Evolutionary conservation across 1,140 invertebrate species (phyloP).

Genomic region (Mamestra configurata): DNA sequence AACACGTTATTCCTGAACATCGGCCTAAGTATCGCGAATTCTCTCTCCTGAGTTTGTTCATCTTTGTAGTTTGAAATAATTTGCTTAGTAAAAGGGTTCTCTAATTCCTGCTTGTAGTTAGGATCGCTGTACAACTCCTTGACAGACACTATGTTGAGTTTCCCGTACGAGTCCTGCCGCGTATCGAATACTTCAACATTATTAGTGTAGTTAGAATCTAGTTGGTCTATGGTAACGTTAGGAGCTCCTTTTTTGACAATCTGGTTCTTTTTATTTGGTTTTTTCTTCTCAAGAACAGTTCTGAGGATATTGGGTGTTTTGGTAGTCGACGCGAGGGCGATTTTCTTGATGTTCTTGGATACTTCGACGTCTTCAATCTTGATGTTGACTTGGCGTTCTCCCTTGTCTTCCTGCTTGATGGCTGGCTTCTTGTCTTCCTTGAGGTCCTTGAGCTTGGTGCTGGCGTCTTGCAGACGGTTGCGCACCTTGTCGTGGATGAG

Average conservation of each 20-base stretch:
- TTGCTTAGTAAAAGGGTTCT: slow-evolving; percentile 10
- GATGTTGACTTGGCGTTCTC: background rate
- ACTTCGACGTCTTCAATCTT: slow-evolving; percentile 40
- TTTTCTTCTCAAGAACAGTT: slow-evolving; percentile 67
- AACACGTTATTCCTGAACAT: slow-evolving; percentile 59
- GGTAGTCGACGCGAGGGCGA: slow-evolving; percentile 55
- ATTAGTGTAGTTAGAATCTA: slow-evolving; percentile 62
- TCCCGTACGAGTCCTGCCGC: slow-evolving; percentile 56
- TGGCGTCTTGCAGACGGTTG: slow-evolving; percentile 59
- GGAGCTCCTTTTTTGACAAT: slow-evolving; percentile 69
- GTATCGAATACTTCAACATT: slow-evolving; percentile 67
- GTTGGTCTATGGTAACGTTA: slow-evolving; percentile 73
- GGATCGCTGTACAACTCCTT: slow-evolving; percentile 60
- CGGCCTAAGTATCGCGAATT: slow-evolving; percentile 62
- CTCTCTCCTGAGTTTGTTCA: slow-evolving; percentile 62
- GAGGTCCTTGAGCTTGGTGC: slow-evolving; percentile 49
- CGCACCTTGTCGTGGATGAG: slow-evolving; percentile 90
- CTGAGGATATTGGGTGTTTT: slow-evolving; percentile 59
- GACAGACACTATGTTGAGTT: slow-evolving; percentile 57
- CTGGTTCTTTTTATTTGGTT: slow-evolving; percentile 60
- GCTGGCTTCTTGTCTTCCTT: slow-evolving; percentile 54
- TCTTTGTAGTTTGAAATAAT: slow-evolving; percentile 43
- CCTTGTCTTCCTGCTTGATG: slow-evolving; percentile 43
- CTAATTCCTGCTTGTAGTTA: slow-evolving; percentile 29
- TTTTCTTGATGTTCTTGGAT: slow-evolving; percentile 54